Conservation (phyloP, 2,888 invertebrate genomes). For the Conops quadrifasciatus region DNA sequence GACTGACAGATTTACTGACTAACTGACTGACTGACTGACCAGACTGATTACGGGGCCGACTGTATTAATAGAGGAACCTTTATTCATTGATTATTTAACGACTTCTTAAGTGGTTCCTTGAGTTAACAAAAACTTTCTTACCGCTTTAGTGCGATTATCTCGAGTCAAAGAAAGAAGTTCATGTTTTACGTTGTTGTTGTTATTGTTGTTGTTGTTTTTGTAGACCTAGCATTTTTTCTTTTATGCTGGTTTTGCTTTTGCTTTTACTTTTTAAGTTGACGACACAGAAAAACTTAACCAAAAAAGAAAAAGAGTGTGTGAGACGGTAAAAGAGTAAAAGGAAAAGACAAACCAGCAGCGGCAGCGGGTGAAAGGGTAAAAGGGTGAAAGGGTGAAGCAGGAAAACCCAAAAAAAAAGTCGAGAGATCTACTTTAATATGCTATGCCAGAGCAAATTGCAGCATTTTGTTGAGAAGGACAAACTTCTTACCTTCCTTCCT, state of each 20-base stretch:
- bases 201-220: too few species aligned
- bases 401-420: not conserved
- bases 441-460: too few species aligned
- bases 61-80: constrained; percentile 49
- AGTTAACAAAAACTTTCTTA: constrained; percentile 56
- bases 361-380: not conserved
- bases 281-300: not conserved
- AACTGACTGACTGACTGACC: not conserved
- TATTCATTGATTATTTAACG: constrained; percentile 65
- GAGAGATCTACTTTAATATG: too few species aligned
- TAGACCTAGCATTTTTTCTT: too few species aligned
- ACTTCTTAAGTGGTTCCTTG: constrained; percentile 65
- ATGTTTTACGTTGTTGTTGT: constrained; percentile 14
- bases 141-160: constrained; percentile 59
- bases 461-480: too few species aligned
- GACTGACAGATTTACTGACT: not conserved
- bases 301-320: not conserved
- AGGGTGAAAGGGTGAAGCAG: not conserved
- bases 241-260: too few species aligned
- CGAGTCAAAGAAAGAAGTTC: constrained; percentile 52
- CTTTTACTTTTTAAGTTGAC: not conserved
- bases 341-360: not conserved
- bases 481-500: too few species aligned
- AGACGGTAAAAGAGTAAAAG: not conserved
- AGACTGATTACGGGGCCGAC: constrained; percentile 5